Evolutionary conservation across 2,888 invertebrate genomes (phyloP).

Genomic region (Zygogramma bicolorata): DNA sequence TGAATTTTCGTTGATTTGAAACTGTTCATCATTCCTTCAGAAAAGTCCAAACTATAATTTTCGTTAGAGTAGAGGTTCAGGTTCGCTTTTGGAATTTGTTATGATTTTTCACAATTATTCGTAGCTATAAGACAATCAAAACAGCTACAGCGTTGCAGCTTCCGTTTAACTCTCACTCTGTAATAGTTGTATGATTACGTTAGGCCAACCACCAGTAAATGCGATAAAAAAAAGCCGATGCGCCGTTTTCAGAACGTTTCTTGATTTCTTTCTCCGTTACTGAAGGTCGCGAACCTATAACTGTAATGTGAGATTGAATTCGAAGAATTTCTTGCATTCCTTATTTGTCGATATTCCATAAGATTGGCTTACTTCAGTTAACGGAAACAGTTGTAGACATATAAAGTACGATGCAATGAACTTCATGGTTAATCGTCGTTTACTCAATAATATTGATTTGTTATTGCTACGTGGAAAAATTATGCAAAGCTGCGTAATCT

Average conservation of each 20-base stretch:
- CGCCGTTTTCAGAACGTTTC: neutral
- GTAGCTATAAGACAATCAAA: neutral
- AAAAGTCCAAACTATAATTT: too few relatives aligned
- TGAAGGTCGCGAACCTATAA: constrained; percentile 11
- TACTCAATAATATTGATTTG: neutral
- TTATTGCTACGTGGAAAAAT: too few relatives aligned
- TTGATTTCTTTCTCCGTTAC: constrained; percentile 10
- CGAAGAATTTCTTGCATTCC: constrained; percentile 4
- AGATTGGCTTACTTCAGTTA: neutral
- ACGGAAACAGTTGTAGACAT: neutral
- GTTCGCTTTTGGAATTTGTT: too few relatives aligned
- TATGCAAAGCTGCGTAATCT: too few relatives aligned
- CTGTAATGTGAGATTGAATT: constrained; percentile 13
- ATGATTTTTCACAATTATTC: too few relatives aligned
- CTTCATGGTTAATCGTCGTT: neutral
- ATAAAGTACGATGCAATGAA: constrained; percentile 23
- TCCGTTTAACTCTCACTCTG: neutral
- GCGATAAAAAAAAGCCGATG: neutral
- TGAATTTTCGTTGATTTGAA: too few relatives aligned
- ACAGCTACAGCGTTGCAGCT: neutral
- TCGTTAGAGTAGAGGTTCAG: too few relatives aligned
- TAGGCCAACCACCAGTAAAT: neutral
- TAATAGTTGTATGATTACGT: neutral
- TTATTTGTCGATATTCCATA: constrained; percentile 11
- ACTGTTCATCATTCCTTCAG: too few relatives aligned